A percentile compares a stretch with the other conserved stretches of the same genome.
phyloP scores from a whole-genome alignment of 2,888 invertebrate genomes.

The Xylocampa areola region DNA sequence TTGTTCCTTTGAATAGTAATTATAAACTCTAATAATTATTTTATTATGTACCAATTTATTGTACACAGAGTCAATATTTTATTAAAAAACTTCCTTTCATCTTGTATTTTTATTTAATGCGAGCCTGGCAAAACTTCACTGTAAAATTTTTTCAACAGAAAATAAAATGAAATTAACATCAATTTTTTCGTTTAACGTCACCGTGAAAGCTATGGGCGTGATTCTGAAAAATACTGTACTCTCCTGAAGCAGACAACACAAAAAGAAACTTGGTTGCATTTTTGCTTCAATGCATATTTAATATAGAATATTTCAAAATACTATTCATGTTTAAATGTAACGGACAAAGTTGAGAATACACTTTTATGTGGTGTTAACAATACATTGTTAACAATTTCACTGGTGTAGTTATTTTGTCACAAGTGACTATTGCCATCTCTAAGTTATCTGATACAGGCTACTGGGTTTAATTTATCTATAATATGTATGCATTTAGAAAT shows the following conservation, averaged over 20 bases:
- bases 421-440: no score
- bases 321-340: conserved; percentile 16
- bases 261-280: conserved; percentile 38
- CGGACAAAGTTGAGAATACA: not conserved
- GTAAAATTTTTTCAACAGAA: conserved; percentile 15
- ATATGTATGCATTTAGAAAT: no score
- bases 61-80: no score
- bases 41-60: no score
- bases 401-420: no score
- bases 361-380: not conserved
- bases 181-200: conserved; percentile 36
- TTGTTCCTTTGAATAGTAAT: conserved; percentile 7
- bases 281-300: conserved; percentile 42
- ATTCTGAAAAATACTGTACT: conserved; percentile 41
- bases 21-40: no score
- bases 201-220: conserved; percentile 13
- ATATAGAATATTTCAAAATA: conserved; percentile 25
- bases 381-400: no score
- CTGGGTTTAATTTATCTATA: no score
- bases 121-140: conserved; percentile 2
- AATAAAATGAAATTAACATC: conserved; percentile 37
- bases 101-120: no score
- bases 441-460: no score
- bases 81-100: no score
- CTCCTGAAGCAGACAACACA: conserved; percentile 21